A percentile compares a stretch with the other conserved stretches of the same genome.
Evolutionary conservation across 2,797 vertebrate species (phyloP).

Genomic region (Dermochelys coriacea): DNA sequence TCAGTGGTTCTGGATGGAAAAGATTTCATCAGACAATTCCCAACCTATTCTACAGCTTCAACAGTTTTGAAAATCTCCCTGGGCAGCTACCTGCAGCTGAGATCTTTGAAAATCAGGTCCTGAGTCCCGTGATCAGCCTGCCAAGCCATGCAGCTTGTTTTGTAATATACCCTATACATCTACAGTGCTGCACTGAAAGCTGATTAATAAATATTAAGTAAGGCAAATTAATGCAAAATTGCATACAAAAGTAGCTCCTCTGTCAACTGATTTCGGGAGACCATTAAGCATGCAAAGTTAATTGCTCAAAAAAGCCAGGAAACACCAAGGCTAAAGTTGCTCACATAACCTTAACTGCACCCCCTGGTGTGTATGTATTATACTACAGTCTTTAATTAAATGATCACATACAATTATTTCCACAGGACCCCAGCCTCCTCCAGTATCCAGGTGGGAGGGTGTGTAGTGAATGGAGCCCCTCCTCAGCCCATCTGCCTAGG

Average conservation of each 20-base stretch:
- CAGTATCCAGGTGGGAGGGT: too few species aligned
- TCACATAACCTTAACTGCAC: background rate
- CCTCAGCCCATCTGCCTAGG: too few species aligned
- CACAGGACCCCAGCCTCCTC: background rate
- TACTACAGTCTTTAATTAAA: too few species aligned
- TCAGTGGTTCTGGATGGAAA: background rate
- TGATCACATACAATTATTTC: background rate
- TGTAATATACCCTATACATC: background rate
- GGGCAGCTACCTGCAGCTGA: background rate
- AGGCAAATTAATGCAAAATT: background rate
- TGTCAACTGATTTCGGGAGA: background rate
- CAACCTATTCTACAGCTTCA: rapidly evolving
- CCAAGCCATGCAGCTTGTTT: background rate
- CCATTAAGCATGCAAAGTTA: background rate
- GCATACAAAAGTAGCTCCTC: background rate
- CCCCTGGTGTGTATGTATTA: background rate
- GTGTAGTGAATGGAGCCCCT: background rate
- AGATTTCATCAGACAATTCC: background rate
- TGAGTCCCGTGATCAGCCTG: background rate
- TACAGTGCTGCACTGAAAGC: background rate
- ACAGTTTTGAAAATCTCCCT: constrained; percentile 11
- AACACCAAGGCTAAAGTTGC: background rate
- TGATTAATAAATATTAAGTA: background rate
- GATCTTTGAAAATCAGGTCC: background rate
- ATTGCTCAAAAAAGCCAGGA: background rate